These are phyloP conservation scores for Hypercompe scribonia DNA, from an alignment of 2,888 invertebrate species.

Conservation along the genomic window DNA sequence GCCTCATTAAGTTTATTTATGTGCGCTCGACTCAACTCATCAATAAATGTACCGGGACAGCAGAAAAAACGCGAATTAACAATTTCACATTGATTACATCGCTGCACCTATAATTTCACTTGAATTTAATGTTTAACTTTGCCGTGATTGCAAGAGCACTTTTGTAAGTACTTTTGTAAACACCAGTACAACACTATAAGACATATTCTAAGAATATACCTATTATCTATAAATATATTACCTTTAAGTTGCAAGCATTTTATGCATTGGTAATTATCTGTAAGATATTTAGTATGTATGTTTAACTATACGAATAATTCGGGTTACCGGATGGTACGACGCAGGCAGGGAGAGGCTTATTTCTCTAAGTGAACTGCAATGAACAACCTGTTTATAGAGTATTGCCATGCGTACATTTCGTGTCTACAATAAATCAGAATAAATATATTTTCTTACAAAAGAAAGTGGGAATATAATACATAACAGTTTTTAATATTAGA, in stretches of 20 bases:
- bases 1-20: constrained; percentile 81
- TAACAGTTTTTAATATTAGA: not conserved
- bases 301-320: not conserved
- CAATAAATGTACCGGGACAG: constrained; percentile 71
- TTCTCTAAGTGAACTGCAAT: not conserved
- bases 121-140: constrained; percentile 48
- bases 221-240: not conserved
- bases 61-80: constrained; percentile 70
- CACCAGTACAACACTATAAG: not conserved
- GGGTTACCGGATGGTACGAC: not conserved
- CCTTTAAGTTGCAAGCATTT: not conserved
- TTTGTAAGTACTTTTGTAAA: constrained; percentile 6
- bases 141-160: constrained; percentile 28
- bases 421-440: no score
- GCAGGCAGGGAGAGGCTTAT: not conserved
- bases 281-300: not conserved
- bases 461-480: not conserved
- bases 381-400: not conserved
- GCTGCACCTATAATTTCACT: constrained; percentile 66
- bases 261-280: not conserved
- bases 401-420: not conserved
- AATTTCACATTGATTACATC: constrained; percentile 77
- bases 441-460: not conserved
- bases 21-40: constrained; percentile 72
- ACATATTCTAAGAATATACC: not conserved